Percentiles rank a stretch among this genome's conserved stretches.
These are phyloP conservation scores for Variabilichromis moorii DNA, from an alignment of 2,113 vertebrate species.

Conservation along the genomic window DNA sequence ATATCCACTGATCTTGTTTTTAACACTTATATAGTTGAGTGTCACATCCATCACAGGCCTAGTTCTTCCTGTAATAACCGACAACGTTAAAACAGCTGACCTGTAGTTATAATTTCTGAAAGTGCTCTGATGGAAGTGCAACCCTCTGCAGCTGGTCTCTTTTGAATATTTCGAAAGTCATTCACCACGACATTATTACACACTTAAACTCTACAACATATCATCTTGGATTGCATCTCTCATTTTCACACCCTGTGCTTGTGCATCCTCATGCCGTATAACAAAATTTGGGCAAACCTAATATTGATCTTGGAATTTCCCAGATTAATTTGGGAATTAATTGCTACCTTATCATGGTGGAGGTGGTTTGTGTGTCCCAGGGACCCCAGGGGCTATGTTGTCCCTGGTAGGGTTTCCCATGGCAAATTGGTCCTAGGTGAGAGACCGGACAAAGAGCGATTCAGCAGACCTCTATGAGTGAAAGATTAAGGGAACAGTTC, in stretches of 20 bases:
- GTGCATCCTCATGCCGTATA: background rate
- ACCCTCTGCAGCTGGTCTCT: background rate
- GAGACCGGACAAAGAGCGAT: accelerated
- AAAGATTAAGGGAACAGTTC: background rate
- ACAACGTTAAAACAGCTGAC: background rate
- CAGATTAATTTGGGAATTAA: background rate
- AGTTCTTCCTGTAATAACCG: background rate
- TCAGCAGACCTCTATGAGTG: background rate
- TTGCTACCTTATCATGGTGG: background rate
- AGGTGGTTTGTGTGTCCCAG: background rate
- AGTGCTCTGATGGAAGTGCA: background rate
- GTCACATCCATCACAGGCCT: background rate
- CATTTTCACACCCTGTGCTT: background rate
- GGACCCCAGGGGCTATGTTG: background rate
- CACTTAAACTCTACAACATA: background rate
- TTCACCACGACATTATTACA: background rate
- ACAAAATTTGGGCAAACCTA: background rate
- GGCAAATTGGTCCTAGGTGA: background rate
- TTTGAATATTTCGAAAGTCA: background rate
- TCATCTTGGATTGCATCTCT: background rate
- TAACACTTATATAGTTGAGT: background rate
- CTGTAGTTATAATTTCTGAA: accelerated
- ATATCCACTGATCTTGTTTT: accelerated
- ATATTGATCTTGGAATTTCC: background rate
- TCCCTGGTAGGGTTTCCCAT: background rate